A percentile compares a stretch with the other conserved stretches of the same genome.
phyloP scores from a whole-genome alignment of 2,797 vertebrate genomes.

The Pyrocephalus nanus region DNA sequence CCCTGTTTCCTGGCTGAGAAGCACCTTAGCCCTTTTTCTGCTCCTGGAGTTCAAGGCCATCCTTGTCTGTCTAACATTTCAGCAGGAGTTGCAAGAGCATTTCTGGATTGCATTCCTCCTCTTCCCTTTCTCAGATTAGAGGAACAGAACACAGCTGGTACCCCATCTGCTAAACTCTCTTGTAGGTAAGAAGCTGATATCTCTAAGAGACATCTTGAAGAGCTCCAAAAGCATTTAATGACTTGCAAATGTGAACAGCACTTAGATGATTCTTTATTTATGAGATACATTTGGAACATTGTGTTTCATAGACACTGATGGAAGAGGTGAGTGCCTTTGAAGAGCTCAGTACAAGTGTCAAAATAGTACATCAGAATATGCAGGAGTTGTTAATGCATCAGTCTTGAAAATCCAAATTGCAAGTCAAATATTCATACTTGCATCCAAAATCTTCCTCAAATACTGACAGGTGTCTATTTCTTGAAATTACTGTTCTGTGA shows the following conservation, averaged over 20 bases:
- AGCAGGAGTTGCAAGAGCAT: not conserved
- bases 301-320: constrained; percentile 16
- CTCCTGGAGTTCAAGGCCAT: not conserved
- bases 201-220: not conserved
- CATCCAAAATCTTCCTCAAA: constrained; percentile 23
- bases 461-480: constrained; percentile 7
- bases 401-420: constrained; percentile 24
- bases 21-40: not conserved
- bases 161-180: not conserved
- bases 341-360: not conserved
- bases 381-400: constrained; percentile 4
- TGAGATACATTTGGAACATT: constrained; percentile 3
- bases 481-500: constrained; percentile 4
- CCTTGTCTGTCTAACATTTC: not conserved
- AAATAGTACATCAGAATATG: constrained; percentile 26
- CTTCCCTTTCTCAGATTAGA: not conserved
- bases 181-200: not conserved
- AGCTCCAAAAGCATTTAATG: not conserved
- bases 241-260: constrained; percentile 14
- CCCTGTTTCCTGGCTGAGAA: not conserved
- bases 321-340: not conserved
- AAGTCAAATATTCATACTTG: constrained; percentile 16
- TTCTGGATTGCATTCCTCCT: not conserved
- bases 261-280: constrained; percentile 11
- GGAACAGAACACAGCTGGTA: not conserved